Percentiles rank a stretch among this genome's conserved stretches.
Evolutionary conservation across 2,888 invertebrate genomes (phyloP).

Genomic region (Thecophora atra): DNA sequence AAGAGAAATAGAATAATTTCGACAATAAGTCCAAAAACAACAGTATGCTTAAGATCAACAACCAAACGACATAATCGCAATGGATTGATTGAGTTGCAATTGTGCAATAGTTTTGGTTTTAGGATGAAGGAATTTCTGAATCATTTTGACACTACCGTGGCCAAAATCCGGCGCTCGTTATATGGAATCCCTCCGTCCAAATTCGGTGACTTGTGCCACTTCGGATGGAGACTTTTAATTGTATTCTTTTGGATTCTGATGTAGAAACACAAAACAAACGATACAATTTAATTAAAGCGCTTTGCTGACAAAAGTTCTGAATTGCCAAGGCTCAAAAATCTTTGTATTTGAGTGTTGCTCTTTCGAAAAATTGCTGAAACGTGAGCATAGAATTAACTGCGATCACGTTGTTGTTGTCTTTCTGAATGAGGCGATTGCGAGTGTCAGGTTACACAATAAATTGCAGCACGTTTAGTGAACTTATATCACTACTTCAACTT

Average conservation of each 20-base stretch:
- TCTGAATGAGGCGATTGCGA: background rate
- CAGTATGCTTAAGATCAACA: background rate
- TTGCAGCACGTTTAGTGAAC: background rate
- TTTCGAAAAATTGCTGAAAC: constrained; percentile 11
- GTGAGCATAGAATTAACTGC: constrained; percentile 11
- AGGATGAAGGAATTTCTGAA: background rate
- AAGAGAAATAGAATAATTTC: background rate
- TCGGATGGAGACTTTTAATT: background rate
- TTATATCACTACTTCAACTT: background rate
- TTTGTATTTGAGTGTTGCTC: background rate
- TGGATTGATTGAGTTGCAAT: background rate
- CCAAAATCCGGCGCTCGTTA: background rate
- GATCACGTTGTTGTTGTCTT: background rate
- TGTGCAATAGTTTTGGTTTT: too few relatives aligned
- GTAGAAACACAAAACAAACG: background rate
- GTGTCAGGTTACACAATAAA: too few relatives aligned
- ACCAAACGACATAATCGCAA: background rate
- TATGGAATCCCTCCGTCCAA: background rate
- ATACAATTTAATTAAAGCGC: constrained; percentile 10
- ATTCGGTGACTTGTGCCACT: background rate
- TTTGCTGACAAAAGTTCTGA: background rate
- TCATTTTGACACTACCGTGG: constrained; percentile 2
- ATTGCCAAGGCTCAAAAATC: background rate
- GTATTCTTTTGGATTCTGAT: background rate
- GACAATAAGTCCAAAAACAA: background rate